Evolutionary conservation across 2,888 invertebrate species (phyloP).

Genomic region (Incurvaria masculella): DNA sequence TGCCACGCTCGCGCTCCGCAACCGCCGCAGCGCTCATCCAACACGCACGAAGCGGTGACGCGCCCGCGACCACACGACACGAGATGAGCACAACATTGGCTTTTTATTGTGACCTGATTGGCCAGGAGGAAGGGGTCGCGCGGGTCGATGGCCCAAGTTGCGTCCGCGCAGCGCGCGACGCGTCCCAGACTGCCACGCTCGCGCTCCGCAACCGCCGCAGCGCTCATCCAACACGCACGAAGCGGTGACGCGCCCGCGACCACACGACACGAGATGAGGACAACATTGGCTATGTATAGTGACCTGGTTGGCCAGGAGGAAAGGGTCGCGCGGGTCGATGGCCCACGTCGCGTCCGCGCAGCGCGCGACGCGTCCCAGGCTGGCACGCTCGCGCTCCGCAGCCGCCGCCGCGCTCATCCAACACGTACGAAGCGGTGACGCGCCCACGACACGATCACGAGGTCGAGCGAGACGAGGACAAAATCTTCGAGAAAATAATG

Average conservation of each 20-base stretch:
- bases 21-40: too few relatives aligned
- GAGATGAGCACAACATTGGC: background rate
- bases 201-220: too few relatives aligned
- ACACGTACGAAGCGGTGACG: background rate
- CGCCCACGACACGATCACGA: background rate
- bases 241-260: background rate
- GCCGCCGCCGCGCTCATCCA: too few relatives aligned
- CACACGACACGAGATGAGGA: background rate
- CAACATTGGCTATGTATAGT: background rate
- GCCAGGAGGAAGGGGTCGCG: conserved; percentile 50
- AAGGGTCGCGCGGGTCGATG: conserved; percentile 47
- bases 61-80: background rate
- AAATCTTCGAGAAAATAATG: too few relatives aligned
- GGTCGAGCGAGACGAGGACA: background rate
- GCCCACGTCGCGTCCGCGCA: conserved; percentile 54
- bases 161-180: conserved; percentile 52
- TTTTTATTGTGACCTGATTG: conserved; percentile 34
- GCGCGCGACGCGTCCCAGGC: conserved; percentile 46
- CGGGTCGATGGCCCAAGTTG: conserved; percentile 49
- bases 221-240: too few relatives aligned
- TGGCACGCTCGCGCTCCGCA: too few relatives aligned
- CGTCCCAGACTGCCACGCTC: conserved; percentile 27
- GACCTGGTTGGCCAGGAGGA: conserved; percentile 50
- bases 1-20: too few relatives aligned
- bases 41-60: background rate